These are phyloP conservation scores for Choristoneura rosaceana DNA, from an alignment of 2,888 invertebrate genomes.

Conservation along the genomic window DNA sequence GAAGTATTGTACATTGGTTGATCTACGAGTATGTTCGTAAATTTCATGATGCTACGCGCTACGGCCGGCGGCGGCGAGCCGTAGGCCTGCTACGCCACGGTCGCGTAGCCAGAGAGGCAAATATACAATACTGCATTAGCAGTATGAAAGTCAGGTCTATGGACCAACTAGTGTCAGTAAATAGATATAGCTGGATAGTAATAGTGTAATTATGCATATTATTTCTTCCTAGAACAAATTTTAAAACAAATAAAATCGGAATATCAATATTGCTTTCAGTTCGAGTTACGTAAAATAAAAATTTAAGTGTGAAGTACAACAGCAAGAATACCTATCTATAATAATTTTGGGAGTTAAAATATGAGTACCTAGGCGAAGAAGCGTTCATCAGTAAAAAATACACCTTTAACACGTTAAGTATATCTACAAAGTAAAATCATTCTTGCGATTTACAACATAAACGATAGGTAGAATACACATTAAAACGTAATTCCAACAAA, in stretches of 20 bases:
- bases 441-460: background rate
- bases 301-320: too few species aligned
- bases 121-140: background rate
- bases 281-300: too few species aligned
- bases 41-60: conserved; percentile 2
- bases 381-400: background rate
- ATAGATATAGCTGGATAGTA: too few species aligned
- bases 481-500: background rate
- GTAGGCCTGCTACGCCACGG: conserved; percentile 10
- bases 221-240: background rate
- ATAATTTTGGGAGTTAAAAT: too few species aligned
- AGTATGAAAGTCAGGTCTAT: too few species aligned
- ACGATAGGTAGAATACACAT: background rate
- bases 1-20: too few species aligned
- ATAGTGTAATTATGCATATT: background rate
- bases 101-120: background rate
- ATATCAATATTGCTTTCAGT: too few species aligned
- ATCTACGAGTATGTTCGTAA: background rate
- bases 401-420: background rate
- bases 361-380: too few species aligned
- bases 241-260: background rate
- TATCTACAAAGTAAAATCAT: background rate
- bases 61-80: conserved; percentile 7
- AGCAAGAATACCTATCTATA: too few species aligned
- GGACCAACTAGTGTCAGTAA: background rate